Evolutionary conservation across 2,797 vertebrate species (phyloP).

Genomic region (Enteromius mattozi): DNA sequence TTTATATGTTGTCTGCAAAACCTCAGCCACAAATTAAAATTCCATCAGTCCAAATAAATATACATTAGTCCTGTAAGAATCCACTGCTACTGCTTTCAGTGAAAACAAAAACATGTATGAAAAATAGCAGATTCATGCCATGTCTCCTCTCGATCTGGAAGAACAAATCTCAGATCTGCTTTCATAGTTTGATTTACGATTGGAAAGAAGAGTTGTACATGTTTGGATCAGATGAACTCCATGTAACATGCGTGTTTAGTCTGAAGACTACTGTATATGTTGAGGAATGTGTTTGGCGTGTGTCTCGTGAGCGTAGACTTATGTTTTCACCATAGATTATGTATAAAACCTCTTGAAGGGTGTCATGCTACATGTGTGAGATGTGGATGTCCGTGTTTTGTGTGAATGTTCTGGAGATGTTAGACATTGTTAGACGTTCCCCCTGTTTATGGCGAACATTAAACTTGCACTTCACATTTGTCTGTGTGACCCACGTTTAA

Average conservation of each 20-base stretch:
- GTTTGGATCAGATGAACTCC: constrained; percentile 61
- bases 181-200: constrained; percentile 57
- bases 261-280: constrained; percentile 64
- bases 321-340: constrained; percentile 40
- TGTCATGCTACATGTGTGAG: constrained; percentile 6
- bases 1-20: constrained; percentile 36
- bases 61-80: constrained; percentile 68
- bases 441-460: constrained; percentile 24
- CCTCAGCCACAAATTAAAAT: constrained; percentile 70
- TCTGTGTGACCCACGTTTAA: background rate
- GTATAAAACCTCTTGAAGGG: constrained; percentile 25
- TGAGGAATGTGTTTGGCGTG: constrained; percentile 49
- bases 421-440: constrained; percentile 39
- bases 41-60: constrained; percentile 63
- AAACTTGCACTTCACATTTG: constrained; percentile 34
- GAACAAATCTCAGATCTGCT: constrained; percentile 49
- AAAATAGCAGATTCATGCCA: constrained; percentile 57
- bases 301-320: constrained; percentile 46
- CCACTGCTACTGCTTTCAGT: constrained; percentile 66
- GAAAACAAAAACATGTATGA: constrained; percentile 60
- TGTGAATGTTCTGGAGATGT: constrained; percentile 55
- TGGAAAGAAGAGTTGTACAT: constrained; percentile 58
- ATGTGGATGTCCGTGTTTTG: constrained; percentile 34
- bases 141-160: constrained; percentile 10
- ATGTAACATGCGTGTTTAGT: constrained; percentile 65